phyloP scores from a whole-genome alignment of 2,797 vertebrate genomes.

The Linurgus olivaceus region DNA sequence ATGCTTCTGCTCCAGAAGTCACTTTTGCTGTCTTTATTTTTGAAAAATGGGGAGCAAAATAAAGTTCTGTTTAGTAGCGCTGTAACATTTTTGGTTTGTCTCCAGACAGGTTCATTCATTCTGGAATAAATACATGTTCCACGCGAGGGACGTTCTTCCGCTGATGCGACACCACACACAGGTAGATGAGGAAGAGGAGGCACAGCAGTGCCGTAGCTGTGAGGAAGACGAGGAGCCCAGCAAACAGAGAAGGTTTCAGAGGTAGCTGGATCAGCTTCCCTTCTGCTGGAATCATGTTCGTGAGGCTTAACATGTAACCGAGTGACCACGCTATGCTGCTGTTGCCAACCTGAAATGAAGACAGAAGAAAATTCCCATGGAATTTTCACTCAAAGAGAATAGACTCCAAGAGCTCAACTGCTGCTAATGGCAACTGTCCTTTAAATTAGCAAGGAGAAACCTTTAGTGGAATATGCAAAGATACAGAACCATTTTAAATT shows the following conservation, averaged over 20 bases:
- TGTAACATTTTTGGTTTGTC: neutral
- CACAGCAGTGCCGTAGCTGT: constrained; percentile 79
- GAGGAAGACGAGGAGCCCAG: constrained; percentile 85
- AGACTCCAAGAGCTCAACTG: neutral
- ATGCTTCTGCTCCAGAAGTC: neutral
- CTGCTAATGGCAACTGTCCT: neutral
- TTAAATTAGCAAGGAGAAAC: neutral
- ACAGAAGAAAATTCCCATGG: neutral
- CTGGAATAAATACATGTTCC: constrained; percentile 42
- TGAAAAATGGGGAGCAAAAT: neutral
- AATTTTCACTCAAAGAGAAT: neutral
- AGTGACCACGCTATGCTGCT: constrained; percentile 93
- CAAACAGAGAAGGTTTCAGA: constrained; percentile 80
- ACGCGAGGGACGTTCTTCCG: neutral
- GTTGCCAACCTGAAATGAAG: constrained; percentile 79
- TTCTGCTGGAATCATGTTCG: constrained; percentile 94
- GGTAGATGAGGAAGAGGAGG: constrained; percentile 79
- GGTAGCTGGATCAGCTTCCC: constrained; percentile 79
- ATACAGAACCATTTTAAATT: neutral
- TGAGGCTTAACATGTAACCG: constrained; percentile 92
- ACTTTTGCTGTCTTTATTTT: neutral
- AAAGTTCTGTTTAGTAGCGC: neutral
- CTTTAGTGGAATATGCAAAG: neutral
- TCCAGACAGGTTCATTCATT: neutral
- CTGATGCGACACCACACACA: constrained; percentile 64